A percentile compares a stretch with the other conserved stretches of the same genome.
These are phyloP conservation scores for Carposina sasakii DNA, from an alignment of 1,140 invertebrate species.

Conservation along the genomic window DNA sequence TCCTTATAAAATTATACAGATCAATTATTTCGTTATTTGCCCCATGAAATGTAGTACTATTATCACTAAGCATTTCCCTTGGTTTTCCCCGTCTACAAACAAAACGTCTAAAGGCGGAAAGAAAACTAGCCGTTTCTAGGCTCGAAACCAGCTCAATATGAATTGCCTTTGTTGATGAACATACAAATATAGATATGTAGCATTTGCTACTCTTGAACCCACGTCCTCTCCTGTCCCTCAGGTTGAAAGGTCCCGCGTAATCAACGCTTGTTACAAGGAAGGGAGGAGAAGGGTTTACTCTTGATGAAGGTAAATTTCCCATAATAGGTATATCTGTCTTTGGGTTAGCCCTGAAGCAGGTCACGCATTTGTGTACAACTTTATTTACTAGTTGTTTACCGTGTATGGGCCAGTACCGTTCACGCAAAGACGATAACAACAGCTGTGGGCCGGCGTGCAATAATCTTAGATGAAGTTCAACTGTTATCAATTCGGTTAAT, in stretches of 20 bases:
- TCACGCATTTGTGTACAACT: slow-evolving; percentile 1
- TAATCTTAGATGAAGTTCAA: background rate
- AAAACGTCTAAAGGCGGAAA: background rate
- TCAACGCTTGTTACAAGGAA: background rate
- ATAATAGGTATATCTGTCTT: background rate
- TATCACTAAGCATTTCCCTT: background rate
- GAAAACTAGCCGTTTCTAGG: background rate
- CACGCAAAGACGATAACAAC: background rate
- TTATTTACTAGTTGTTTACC: slow-evolving; percentile 17
- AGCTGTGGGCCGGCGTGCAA: slow-evolving; percentile 5
- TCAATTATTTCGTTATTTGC: slow-evolving; percentile 1
- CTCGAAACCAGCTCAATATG: background rate
- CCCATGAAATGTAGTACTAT: background rate
- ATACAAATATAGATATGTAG: background rate
- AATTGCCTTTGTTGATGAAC: background rate
- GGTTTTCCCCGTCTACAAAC: background rate
- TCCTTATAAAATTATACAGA: background rate
- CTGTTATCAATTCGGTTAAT: background rate
- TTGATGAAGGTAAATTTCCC: background rate
- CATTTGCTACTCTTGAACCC: background rate
- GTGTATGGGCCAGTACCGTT: slow-evolving; percentile 1
- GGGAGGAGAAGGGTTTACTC: background rate
- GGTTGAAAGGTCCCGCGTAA: background rate
- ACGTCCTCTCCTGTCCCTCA: background rate
- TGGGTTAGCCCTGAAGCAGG: background rate